These are phyloP conservation scores for Lutjanus campechanus DNA, from an alignment of 2,797 vertebrate species.

Conservation along the genomic window DNA sequence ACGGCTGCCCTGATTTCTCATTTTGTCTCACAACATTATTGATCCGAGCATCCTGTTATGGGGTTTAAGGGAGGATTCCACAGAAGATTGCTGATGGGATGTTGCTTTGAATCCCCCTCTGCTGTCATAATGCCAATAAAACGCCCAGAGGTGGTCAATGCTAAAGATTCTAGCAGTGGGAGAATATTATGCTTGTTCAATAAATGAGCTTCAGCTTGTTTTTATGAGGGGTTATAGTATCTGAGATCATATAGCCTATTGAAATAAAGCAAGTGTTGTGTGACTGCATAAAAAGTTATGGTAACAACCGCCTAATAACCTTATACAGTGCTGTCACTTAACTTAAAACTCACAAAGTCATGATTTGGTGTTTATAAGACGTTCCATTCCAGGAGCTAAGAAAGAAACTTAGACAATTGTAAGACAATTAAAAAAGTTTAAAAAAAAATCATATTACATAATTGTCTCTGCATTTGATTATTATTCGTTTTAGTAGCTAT, in stretches of 20 bases:
- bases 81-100: conserved; percentile 43
- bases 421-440: too few relatives aligned
- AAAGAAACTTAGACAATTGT: too few relatives aligned
- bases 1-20: conserved; percentile 37
- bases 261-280: background rate
- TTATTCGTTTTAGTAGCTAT: too few relatives aligned
- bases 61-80: conserved; percentile 61
- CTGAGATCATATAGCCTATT: background rate
- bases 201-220: conserved; percentile 29
- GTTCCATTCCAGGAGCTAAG: too few relatives aligned
- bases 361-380: too few relatives aligned
- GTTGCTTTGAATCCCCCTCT: conserved; percentile 47
- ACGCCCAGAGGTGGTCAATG: conserved; percentile 50
- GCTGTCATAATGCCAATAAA: conserved; percentile 57
- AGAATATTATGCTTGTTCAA: conserved; percentile 33
- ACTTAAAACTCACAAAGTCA: too few relatives aligned
- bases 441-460: too few relatives aligned
- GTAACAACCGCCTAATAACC: too few relatives aligned
- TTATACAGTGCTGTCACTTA: too few relatives aligned
- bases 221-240: conserved; percentile 4
- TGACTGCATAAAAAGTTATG: background rate
- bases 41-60: conserved; percentile 64
- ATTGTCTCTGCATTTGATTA: too few relatives aligned
- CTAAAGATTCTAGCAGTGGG: conserved; percentile 40
- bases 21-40: conserved; percentile 60